Percentiles rank a stretch among this genome's conserved stretches.
phyloP scores from a whole-genome alignment of 2,888 invertebrate genomes.

The Drosophila lacicola region DNA sequence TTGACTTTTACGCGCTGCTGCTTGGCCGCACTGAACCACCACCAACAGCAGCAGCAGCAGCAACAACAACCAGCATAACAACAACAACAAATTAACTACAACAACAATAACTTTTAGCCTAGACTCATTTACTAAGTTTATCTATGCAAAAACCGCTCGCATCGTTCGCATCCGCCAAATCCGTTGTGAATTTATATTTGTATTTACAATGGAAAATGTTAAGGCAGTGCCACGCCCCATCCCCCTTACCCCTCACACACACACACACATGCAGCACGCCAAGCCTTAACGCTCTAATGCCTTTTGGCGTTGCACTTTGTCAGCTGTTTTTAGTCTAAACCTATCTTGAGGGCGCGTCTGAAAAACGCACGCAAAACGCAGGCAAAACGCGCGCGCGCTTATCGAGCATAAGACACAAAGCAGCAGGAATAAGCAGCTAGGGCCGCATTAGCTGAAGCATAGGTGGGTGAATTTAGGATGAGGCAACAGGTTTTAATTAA shows the following conservation, averaged over 20 bases:
- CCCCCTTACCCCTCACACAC: neutral
- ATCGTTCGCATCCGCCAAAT: slow-evolving; percentile 51
- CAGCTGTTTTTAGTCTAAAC: slow-evolving; percentile 30
- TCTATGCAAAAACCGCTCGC: slow-evolving; percentile 68
- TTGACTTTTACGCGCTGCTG: slow-evolving; percentile 79
- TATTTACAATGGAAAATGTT: slow-evolving; percentile 43
- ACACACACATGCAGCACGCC: neutral
- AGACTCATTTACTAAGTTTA: slow-evolving; percentile 63
- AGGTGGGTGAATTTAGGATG: slow-evolving; percentile 1
- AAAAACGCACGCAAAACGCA: slow-evolving; percentile 41
- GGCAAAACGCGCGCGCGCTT: slow-evolving; percentile 10
- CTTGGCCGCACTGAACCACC: slow-evolving; percentile 54
- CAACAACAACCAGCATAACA: slow-evolving; percentile 41
- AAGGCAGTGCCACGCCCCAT: slow-evolving; percentile 18
- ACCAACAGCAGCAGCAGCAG: slow-evolving; percentile 20
- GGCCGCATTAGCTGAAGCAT: slow-evolving; percentile 1
- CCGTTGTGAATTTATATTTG: slow-evolving; percentile 62
- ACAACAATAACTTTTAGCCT: slow-evolving; percentile 42
- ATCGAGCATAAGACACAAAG: neutral
- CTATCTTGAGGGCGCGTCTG: slow-evolving; percentile 17
- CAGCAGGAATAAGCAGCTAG: neutral
- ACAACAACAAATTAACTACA: slow-evolving; percentile 32
- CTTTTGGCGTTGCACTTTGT: slow-evolving; percentile 46
- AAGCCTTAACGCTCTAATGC: slow-evolving; percentile 68
- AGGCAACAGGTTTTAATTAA: slow-evolving; percentile 49